phyloP scores from a whole-genome alignment of 2,113 vertebrate genomes.

The Engraulis encrasicolus region DNA sequence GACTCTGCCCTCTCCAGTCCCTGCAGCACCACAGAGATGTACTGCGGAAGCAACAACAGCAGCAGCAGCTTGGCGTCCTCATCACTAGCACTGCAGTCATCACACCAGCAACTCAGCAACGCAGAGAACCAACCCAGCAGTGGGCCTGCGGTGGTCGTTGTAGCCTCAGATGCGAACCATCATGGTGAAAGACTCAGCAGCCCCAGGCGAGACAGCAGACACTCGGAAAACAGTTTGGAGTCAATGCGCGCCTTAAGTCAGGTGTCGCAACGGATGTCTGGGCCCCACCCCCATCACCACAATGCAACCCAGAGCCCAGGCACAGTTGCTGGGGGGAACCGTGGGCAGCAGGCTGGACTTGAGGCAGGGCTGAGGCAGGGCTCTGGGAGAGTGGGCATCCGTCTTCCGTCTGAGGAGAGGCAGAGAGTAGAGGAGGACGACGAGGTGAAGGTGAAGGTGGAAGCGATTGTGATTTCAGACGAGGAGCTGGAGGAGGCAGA shows the following conservation, averaged over 20 bases:
- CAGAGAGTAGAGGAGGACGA: slow-evolving; percentile 40
- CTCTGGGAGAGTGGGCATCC: not conserved
- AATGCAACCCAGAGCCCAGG: not conserved
- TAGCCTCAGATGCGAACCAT: slow-evolving; percentile 56
- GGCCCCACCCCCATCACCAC: slow-evolving; percentile 25
- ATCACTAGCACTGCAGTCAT: slow-evolving; percentile 35
- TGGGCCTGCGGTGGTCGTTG: slow-evolving; percentile 46
- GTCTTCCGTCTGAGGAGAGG: slow-evolving; percentile 20
- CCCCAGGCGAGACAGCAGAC: slow-evolving; percentile 36
- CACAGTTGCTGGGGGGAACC: not conserved
- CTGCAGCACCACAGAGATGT: slow-evolving; percentile 86
- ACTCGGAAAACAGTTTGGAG: slow-evolving; percentile 32
- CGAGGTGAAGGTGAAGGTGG: slow-evolving; percentile 80
- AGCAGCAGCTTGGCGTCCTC: slow-evolving; percentile 52
- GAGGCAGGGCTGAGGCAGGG: slow-evolving; percentile 15
- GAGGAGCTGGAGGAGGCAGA: slow-evolving; percentile 77
- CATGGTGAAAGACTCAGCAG: slow-evolving; percentile 35
- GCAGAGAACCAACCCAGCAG: slow-evolving; percentile 56
- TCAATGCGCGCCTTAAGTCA: not conserved
- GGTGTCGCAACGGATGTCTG: slow-evolving; percentile 25
- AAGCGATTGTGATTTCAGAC: slow-evolving; percentile 92
- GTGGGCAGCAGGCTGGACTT: not conserved
- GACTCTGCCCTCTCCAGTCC: slow-evolving; percentile 80
- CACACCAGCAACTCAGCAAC: slow-evolving; percentile 32
- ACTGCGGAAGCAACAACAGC: slow-evolving; percentile 46